Conservation (phyloP, 2,888 invertebrate genomes). For the Nymphalis c-album region DNA sequence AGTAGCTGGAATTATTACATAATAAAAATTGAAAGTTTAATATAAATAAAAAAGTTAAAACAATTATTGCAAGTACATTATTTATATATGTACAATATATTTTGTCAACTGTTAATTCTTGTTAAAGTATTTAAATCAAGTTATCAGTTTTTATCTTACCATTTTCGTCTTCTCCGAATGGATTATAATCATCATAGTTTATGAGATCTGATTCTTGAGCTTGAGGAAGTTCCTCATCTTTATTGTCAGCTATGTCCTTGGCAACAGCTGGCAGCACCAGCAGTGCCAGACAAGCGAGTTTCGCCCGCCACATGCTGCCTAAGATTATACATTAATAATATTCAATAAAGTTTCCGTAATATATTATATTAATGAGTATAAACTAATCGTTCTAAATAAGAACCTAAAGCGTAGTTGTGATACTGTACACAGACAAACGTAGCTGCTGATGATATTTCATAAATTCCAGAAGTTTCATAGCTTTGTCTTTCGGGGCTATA, state of each 20-base stretch:
- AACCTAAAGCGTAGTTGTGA: too few relatives aligned
- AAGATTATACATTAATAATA: background rate
- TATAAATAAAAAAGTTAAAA: too few relatives aligned
- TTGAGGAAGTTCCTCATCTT: constrained; percentile 57
- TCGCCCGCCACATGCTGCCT: constrained; percentile 56
- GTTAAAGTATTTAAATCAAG: background rate
- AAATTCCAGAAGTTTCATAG: too few relatives aligned
- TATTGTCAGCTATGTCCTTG: constrained; percentile 56
- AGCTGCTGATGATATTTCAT: too few relatives aligned
- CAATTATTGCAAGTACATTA: too few relatives aligned
- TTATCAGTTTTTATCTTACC: constrained; percentile 44
- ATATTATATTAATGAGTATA: background rate
- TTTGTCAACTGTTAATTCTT: too few relatives aligned
- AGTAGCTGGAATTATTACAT: background rate
- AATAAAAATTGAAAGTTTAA: too few relatives aligned
- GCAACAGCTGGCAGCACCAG: constrained; percentile 54
- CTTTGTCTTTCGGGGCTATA: too few relatives aligned
- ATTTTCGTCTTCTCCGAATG: constrained; percentile 61
- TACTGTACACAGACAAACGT: too few relatives aligned
- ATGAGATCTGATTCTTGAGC: constrained; percentile 62
- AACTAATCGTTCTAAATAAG: too few relatives aligned
- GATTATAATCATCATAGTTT: constrained; percentile 66
- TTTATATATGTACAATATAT: too few relatives aligned
- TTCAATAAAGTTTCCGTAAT: background rate
- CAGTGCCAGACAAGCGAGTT: constrained; percentile 56